Conservation (phyloP, 2,113 vertebrate species). For the Rhizomys pruinosus region DNA sequence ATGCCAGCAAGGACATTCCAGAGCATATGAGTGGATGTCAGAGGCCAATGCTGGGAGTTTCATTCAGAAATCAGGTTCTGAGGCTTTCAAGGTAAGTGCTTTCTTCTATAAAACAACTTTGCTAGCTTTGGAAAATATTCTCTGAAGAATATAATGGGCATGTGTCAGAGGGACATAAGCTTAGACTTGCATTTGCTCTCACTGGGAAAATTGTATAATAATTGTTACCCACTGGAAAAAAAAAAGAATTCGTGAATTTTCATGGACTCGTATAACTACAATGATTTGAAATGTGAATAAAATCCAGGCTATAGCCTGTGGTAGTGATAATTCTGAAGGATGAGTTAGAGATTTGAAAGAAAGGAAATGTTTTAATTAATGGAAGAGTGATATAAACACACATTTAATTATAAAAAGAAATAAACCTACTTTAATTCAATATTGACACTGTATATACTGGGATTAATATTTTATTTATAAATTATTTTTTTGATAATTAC, state of each 20-base stretch:
- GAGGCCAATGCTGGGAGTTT: no score
- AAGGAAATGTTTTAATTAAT: not conserved
- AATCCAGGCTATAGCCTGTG: not conserved
- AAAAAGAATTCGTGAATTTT: not conserved
- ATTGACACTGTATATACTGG: not conserved
- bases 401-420: not conserved
- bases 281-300: conserved; percentile 15
- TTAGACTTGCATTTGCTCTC: not conserved
- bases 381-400: not conserved
- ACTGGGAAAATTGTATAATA: not conserved
- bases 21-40: no score
- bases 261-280: not conserved
- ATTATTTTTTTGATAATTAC: not conserved
- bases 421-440: not conserved
- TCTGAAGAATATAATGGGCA: not conserved
- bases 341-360: not conserved
- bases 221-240: no score
- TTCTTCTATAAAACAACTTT: no score
- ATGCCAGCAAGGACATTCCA: no score
- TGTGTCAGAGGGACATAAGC: not conserved
- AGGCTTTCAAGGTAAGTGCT: not conserved
- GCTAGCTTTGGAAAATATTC: not conserved
- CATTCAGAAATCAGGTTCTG: no score
- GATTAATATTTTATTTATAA: not conserved
- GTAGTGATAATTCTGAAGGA: not conserved